Base-by-base conservation (phyloP, 2,113 vertebrate species). In the Pantherophis guttatus region DNA sequence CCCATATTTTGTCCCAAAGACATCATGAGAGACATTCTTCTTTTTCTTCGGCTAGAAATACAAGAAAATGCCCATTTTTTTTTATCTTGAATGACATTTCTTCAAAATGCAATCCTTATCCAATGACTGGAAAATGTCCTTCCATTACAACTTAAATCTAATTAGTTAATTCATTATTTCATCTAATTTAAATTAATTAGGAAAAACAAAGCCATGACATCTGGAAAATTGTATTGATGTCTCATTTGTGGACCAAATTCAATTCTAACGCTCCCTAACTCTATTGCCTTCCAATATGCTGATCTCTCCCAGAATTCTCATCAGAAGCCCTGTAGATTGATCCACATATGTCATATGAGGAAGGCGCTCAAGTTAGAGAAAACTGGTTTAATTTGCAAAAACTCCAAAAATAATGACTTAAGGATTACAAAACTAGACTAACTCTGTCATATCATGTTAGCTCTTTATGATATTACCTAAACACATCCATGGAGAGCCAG, bases 21-120 rank as follows among this genome's bases (percentile, higher is more conserved):
- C 97, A 94, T 99, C 98, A 0, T 98, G 98, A 95, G 99, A 99
- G 90, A 99, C 97, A 94, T 99, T 99, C 97, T 99, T 99, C 97
- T 99, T 99, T 97, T 99, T 99, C 97, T 98, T 99, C 86, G 98
- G 97, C 99, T 99, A 90, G 97, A 44, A 95, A 96, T 70, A 94
- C n/a, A 97, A 97, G 39, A 94, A 92, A 23, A 23, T 0, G 44
- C 11, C 17, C 3, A 2, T 94, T 19, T 92, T n/a, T 39, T 53
- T 54, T 9, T 91, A 95, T 88, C 10, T 59, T 88, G 44, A 52
- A 29, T 1, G 10, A 55, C 50, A 93, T 29, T 48, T 89, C 52
- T 44, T 44, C 75, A 33, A 39, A 26, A 54, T 53, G 15, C 57
- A 92, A 3, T 44, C 33, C 50, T 10, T 53, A 3, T 11, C 58